phyloP scores from a whole-genome alignment of 2,888 invertebrate species.

The Hyles lineata region DNA sequence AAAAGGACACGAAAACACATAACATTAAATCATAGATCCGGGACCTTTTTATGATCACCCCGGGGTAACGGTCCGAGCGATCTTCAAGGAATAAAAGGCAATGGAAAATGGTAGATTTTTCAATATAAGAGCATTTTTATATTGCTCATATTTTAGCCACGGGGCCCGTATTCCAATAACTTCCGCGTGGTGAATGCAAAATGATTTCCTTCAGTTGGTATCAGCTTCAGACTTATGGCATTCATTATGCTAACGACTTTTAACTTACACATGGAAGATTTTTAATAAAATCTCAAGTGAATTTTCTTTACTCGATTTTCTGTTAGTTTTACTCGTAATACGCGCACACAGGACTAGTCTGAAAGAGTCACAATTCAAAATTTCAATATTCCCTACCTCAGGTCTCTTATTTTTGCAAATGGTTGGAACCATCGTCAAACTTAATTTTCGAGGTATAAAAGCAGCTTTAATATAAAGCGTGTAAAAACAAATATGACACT shows the following conservation, averaged over 20 bases:
- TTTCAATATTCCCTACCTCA: no score
- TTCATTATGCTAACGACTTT: not conserved
- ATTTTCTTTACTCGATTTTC: no score
- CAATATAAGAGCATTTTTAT: constrained; percentile 29
- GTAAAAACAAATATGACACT: no score
- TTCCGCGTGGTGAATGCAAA: constrained; percentile 19
- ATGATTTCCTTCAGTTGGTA: constrained; percentile 1
- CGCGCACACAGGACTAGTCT: no score
- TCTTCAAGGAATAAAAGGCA: constrained; percentile 25
- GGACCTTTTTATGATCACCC: constrained; percentile 27
- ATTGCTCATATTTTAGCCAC: constrained; percentile 29
- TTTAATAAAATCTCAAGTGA: no score
- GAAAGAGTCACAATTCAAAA: no score
- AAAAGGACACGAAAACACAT: constrained; percentile 17
- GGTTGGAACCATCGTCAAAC: no score
- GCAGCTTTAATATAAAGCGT: no score
- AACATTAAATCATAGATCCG: constrained; percentile 22
- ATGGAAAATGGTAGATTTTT: constrained; percentile 29
- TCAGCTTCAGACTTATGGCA: not conserved
- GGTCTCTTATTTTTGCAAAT: no score
- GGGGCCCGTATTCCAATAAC: constrained; percentile 19
- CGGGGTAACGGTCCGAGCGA: constrained; percentile 23
- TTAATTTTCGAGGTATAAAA: no score
- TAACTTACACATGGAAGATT: no score
- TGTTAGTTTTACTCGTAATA: no score